A percentile compares a stretch with the other conserved stretches of the same genome.
Conservation (phyloP, 2,888 invertebrate genomes). For the Ormyrus nitidulus region DNA sequence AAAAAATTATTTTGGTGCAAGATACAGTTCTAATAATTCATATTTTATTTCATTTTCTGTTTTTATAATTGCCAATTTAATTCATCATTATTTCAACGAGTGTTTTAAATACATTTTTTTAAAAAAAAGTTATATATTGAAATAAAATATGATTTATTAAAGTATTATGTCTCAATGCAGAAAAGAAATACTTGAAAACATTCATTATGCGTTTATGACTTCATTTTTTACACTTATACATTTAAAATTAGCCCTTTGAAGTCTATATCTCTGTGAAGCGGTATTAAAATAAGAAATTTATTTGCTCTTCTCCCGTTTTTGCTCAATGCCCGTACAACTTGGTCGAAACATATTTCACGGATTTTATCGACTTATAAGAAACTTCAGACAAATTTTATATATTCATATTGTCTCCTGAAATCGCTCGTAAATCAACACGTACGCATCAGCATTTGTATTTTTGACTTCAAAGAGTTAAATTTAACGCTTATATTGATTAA, state of each 20-base stretch:
- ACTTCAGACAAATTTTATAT: background rate
- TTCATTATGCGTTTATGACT: constrained; percentile 6
- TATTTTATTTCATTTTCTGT: background rate
- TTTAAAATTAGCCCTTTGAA: constrained; percentile 41
- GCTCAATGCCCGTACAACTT: background rate
- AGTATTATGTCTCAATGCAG: background rate
- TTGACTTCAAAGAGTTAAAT: constrained; percentile 40
- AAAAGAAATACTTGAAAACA: constrained; percentile 18
- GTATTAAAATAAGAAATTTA: constrained; percentile 8
- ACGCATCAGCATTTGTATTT: background rate
- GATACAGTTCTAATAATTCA: constrained; percentile 4
- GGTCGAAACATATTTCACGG: background rate
- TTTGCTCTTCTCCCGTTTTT: background rate
- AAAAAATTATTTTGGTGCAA: constrained; percentile 19
- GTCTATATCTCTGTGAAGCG: background rate
- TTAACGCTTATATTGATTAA: constrained; percentile 1
- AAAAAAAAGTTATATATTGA: background rate
- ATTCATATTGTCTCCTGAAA: constrained; percentile 3
- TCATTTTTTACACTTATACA: background rate
- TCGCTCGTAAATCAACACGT: too few relatives aligned
- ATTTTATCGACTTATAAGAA: background rate
- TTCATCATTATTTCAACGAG: too few relatives aligned
- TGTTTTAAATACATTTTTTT: background rate
- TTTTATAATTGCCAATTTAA: too few relatives aligned
- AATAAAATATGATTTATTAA: constrained; percentile 38